Conservation (phyloP, 2,888 invertebrate genomes). For the Himalopsyche kuldschensis region DNA sequence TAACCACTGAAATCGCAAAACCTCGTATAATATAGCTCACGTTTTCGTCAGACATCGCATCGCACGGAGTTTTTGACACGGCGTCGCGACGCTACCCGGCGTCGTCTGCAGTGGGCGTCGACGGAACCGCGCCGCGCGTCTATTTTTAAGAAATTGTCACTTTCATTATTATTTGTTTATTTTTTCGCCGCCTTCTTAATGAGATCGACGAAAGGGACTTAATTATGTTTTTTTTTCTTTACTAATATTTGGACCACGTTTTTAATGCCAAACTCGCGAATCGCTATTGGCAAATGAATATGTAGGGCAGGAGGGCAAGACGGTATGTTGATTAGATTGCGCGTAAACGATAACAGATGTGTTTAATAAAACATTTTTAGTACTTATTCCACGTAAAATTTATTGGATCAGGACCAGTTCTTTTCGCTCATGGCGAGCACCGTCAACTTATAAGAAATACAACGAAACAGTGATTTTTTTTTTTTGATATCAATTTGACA, state of each 20-base stretch:
- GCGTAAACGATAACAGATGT: not conserved
- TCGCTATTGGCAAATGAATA: not conserved
- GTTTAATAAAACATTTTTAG: no score
- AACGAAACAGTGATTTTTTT: no score
- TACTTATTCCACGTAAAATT: no score
- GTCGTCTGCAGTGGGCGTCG: not conserved
- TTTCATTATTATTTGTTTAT: not conserved
- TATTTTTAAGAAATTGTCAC: not conserved
- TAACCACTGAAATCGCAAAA: no score
- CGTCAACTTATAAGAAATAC: no score
- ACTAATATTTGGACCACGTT: not conserved
- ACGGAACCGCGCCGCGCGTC: not conserved
- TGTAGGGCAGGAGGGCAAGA: not conserved
- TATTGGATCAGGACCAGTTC: no score
- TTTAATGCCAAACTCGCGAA: not conserved
- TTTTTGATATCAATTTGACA: no score
- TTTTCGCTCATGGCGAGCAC: no score
- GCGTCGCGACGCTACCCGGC: not conserved
- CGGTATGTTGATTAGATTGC: not conserved
- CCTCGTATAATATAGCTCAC: not conserved
- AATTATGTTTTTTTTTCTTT: not conserved
- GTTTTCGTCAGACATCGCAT: not conserved
- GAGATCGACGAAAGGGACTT: not conserved
- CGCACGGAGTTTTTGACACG: not conserved
- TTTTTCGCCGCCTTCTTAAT: not conserved